phyloP scores from a whole-genome alignment of 2,113 vertebrate species.

The Beaufortia kweichowensis region DNA sequence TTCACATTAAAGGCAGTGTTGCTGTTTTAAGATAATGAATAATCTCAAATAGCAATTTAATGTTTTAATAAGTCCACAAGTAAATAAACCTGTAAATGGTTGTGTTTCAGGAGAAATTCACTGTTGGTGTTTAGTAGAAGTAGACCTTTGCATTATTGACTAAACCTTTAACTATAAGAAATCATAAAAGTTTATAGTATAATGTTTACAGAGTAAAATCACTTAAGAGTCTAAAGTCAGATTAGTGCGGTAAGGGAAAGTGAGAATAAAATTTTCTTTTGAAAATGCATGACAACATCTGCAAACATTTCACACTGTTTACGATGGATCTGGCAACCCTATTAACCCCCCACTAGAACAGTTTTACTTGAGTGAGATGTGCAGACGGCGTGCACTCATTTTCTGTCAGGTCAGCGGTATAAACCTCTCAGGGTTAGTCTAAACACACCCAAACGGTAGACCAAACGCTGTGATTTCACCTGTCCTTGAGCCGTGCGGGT shows the following conservation, averaged over 20 bases:
- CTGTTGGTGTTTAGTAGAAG: not conserved
- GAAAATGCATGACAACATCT: not conserved
- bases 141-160: not conserved
- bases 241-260: not conserved
- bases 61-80: too few relatives aligned
- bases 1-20: too few relatives aligned
- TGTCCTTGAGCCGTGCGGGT: conserved; percentile 58
- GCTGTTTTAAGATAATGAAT: too few relatives aligned
- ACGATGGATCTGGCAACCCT: not conserved
- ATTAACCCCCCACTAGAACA: not conserved
- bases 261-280: not conserved
- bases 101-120: not conserved
- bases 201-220: not conserved
- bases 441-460: conserved; percentile 60
- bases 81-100: not conserved
- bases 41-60: too few relatives aligned
- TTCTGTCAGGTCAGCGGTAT: conserved; percentile 57
- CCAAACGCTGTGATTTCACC: conserved; percentile 50
- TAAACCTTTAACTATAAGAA: not conserved
- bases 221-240: not conserved
- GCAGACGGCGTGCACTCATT: not conserved
- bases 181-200: not conserved
- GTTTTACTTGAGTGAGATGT: not conserved
- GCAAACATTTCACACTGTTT: not conserved
- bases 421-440: conserved; percentile 66